phyloP scores from a whole-genome alignment of 2,113 vertebrate genomes.

The Ceyx cyanopectus region DNA sequence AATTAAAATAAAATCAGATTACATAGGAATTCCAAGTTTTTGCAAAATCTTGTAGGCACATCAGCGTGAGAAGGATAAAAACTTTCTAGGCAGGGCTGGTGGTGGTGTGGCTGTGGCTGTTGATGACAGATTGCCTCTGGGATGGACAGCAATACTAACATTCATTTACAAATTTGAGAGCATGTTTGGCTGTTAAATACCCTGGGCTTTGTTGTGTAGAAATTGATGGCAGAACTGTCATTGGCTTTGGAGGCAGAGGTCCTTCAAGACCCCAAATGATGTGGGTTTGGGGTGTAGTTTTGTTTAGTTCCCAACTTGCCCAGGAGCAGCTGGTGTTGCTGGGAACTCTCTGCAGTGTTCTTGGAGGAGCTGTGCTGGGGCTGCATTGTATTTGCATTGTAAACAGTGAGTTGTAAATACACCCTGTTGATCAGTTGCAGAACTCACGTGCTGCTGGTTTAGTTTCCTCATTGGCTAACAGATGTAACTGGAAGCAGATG shows the following conservation, averaged over 20 bases:
- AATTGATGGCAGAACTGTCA: conserved; percentile 39
- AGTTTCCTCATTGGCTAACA: conserved; percentile 27
- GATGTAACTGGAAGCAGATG: conserved; percentile 62
- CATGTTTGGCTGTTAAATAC: not conserved
- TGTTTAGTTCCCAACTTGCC: conserved; percentile 56
- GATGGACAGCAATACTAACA: not conserved
- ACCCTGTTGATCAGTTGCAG: conserved; percentile 45
- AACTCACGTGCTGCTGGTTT: conserved; percentile 40
- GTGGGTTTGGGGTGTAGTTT: conserved; percentile 49
- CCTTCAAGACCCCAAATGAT: conserved; percentile 52
- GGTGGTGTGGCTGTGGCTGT: not conserved
- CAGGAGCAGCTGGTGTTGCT: conserved; percentile 61
- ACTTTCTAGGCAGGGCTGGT: not conserved
- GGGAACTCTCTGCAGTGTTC: conserved; percentile 61
- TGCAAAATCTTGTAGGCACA: not conserved
- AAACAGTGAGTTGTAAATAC: conserved; percentile 69
- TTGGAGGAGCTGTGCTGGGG: conserved; percentile 54
- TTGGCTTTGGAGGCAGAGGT: conserved; percentile 52
- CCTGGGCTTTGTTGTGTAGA: conserved; percentile 4
- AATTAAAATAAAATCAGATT: not conserved
- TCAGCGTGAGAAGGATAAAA: not conserved
- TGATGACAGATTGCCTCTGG: not conserved
- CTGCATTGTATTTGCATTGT: conserved; percentile 58
- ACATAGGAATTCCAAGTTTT: not conserved
- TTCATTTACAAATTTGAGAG: not conserved